Base-by-base conservation (phyloP, 2,888 invertebrate genomes). In the Phlogophora meticulosa region DNA sequence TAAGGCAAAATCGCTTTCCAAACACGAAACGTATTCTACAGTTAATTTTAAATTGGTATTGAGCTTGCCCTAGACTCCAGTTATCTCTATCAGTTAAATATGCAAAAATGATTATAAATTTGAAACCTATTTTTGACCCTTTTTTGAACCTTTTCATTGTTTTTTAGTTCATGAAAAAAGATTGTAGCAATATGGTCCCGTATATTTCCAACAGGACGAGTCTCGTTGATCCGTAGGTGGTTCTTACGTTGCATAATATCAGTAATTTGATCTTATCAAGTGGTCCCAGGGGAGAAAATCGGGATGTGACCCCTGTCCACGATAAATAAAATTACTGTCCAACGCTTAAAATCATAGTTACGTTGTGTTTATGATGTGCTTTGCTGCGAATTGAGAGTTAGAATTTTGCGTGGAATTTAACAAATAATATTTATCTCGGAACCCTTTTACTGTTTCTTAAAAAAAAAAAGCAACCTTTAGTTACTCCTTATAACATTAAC, bases 201-300 rank as follows among this genome's bases (percentile, higher is more conserved):
- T 88, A 48, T 81, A 59, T 85, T 74, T 68, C 34, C 58, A 51
- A 22, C 57, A 72, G 69, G 70, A 64, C 79, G 74, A 77, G 72
- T 77, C 80, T 78, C 72, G 84, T 81, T 83, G 76, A 78, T 82
- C 82, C 85, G 85, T 86, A 89, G 89, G 87, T 87, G 89, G 87
- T 88, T 87, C 87, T 86, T 85, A 85, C 80, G 80, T 86, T 76
- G 85, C 87, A 86, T 91, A 92, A 92, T 92, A 88, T 88, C 87
- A 88, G 91, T 92, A 91, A 91, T 92, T 91, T 88, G 76, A 80
- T 85, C 85, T 90, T 90, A 92, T 91, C 91, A 88, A 82, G 87
- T 90, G 85, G 86, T 88, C 83, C 83, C 69, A 85, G 85, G 85
- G 80, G 86, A 88, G 87, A 88, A 88, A 89, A 89, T 85, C 82